Percentiles rank a stretch among this genome's conserved stretches.
Conservation (phyloP, 2,888 invertebrate genomes). For the Mechanitis messenoides region DNA sequence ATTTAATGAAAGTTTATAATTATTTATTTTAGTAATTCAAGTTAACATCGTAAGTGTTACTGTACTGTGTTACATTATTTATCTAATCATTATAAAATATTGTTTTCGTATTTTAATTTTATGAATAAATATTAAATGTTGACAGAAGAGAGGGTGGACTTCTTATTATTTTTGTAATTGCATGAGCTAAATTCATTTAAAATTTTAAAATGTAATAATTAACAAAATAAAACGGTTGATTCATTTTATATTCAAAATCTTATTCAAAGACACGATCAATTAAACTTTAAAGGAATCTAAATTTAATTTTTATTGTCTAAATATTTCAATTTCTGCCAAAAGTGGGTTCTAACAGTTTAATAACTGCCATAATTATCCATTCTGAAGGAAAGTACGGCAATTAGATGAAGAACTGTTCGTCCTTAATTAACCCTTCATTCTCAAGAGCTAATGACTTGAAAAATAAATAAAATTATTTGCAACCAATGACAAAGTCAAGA, state of each 20-base stretch:
- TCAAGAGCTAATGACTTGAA: not conserved
- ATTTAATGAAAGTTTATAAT: too few species aligned
- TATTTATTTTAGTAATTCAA: too few species aligned
- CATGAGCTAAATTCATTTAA: too few species aligned
- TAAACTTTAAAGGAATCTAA: not conserved
- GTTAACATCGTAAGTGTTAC: too few species aligned
- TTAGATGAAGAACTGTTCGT: conserved; percentile 4
- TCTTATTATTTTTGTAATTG: too few species aligned
- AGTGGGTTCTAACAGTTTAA: not conserved
- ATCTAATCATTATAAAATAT: too few species aligned
- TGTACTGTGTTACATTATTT: too few species aligned
- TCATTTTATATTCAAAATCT: not conserved
- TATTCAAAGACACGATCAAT: not conserved
- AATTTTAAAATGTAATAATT: not conserved
- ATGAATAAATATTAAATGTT: too few species aligned
- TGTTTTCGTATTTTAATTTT: too few species aligned
- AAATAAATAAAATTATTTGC: not conserved
- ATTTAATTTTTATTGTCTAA: conserved; percentile 2
- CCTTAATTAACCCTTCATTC: conserved; percentile 4
- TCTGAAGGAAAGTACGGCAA: not conserved
- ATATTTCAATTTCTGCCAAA: conserved; percentile 2
- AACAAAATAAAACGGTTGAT: not conserved
- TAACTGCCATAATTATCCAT: not conserved
- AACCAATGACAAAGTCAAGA: too few species aligned
- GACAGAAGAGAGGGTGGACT: too few species aligned